A percentile compares a stretch with the other conserved stretches of the same genome.
phyloP scores from a whole-genome alignment of 2,888 invertebrate species.

The Catonia carolina region DNA sequence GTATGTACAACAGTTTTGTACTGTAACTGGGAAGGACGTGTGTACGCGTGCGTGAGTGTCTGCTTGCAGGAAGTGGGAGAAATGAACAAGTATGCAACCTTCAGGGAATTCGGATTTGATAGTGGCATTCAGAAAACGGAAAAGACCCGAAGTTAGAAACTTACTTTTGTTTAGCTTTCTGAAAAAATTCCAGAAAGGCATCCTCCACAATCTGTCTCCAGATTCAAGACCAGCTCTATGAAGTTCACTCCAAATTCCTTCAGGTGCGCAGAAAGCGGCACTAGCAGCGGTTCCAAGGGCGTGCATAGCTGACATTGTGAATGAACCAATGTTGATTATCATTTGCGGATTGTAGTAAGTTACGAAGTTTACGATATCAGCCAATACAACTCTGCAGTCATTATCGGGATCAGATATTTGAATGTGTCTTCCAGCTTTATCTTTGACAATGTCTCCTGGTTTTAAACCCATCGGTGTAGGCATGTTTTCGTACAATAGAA shows the following conservation, averaged over 20 bases:
- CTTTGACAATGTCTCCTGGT: background rate
- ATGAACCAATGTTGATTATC: background rate
- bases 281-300: background rate
- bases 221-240: slow-evolving; percentile 3
- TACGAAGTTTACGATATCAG: background rate
- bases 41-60: too few relatives aligned
- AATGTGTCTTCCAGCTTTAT: background rate
- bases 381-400: background rate
- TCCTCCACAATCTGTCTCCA: slow-evolving; percentile 4
- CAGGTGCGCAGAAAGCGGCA: background rate
- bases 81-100: too few relatives aligned
- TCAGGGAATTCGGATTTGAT: too few relatives aligned
- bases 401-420: background rate
- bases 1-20: too few relatives aligned
- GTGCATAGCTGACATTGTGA: background rate
- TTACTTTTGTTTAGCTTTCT: background rate
- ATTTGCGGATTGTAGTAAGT: background rate
- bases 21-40: too few relatives aligned
- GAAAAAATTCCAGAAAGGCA: background rate
- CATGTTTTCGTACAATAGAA: slow-evolving; percentile 1
- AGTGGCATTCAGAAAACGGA: too few relatives aligned
- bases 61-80: too few relatives aligned
- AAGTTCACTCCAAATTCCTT: background rate
- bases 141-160: too few relatives aligned
- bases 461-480: background rate